Conservation (phyloP, 2,113 vertebrate species). For the Podarcis raffonei region DNA sequence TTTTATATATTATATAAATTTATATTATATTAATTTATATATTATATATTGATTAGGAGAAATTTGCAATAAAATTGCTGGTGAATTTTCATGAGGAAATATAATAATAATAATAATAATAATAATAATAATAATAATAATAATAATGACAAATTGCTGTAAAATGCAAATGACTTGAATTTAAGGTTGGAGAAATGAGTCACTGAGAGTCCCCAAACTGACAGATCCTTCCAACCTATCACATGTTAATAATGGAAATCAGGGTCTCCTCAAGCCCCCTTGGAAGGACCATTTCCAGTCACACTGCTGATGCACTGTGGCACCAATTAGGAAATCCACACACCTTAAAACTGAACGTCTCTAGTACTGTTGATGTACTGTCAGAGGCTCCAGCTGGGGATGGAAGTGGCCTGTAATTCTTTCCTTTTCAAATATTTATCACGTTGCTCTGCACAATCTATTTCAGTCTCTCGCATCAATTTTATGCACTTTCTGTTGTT, state of each 20-base stretch:
- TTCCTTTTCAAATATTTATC: slow-evolving; percentile 45
- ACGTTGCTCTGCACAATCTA: slow-evolving; percentile 58
- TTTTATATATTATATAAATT: too few relatives aligned
- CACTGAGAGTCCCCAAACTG: too few relatives aligned
- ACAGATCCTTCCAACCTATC: too few relatives aligned
- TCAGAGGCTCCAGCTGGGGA: neutral
- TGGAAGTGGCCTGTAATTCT: slow-evolving; percentile 21
- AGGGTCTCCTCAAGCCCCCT: neutral
- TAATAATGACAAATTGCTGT: too few relatives aligned
- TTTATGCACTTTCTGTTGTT: slow-evolving; percentile 64
- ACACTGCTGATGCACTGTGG: neutral
- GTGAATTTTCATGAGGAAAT: too few relatives aligned
- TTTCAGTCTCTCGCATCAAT: slow-evolving; percentile 59
- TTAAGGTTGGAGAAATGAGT: too few relatives aligned
- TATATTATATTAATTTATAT: too few relatives aligned
- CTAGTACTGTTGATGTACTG: neutral
- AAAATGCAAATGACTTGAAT: too few relatives aligned
- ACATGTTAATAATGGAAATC: neutral
- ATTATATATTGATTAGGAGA: too few relatives aligned
- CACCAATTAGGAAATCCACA: neutral
- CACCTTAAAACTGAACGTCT: neutral
- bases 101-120: too few relatives aligned
- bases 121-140: too few relatives aligned
- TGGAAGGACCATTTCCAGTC: neutral
- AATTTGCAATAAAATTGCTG: too few relatives aligned